Evolutionary conservation across 1,140 invertebrate species (phyloP).

Genomic region (Anastatus disparis): DNA sequence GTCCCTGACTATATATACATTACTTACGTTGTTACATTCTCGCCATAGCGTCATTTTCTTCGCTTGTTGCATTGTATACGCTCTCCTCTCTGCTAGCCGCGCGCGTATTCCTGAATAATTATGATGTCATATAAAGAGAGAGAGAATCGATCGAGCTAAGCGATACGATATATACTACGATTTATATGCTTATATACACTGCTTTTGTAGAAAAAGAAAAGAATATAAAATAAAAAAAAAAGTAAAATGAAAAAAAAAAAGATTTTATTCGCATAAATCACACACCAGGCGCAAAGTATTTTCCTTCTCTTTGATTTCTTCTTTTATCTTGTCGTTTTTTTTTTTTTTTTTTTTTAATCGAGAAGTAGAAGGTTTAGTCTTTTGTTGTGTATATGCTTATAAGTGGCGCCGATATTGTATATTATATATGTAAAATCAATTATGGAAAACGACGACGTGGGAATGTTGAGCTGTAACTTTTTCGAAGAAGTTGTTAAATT

Average conservation of each 20-base stretch:
- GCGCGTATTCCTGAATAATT: slow-evolving; percentile 40
- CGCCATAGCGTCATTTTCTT: no score
- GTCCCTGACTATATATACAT: no score
- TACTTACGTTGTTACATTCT: no score
- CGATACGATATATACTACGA: no score
- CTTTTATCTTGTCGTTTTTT: no score
- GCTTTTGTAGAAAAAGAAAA: no score
- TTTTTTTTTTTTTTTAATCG: background rate
- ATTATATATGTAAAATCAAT: slow-evolving; percentile 26
- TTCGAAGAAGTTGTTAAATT: slow-evolving; percentile 41
- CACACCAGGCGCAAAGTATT: background rate
- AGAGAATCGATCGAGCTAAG: background rate
- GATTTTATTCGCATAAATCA: slow-evolving; percentile 28
- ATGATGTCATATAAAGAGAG: slow-evolving; percentile 52
- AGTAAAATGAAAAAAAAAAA: background rate
- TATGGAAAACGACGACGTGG: slow-evolving; percentile 18
- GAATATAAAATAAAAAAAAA: no score
- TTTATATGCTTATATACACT: no score
- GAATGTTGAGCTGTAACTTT: slow-evolving; percentile 16
- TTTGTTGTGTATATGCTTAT: no score
- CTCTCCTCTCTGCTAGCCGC: no score
- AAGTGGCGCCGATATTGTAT: slow-evolving; percentile 7
- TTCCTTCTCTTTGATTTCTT: no score
- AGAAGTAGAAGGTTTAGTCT: background rate
- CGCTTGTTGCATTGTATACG: no score